Conservation (phyloP, 2,113 vertebrate species). For the Loxodonta africana region DNA sequence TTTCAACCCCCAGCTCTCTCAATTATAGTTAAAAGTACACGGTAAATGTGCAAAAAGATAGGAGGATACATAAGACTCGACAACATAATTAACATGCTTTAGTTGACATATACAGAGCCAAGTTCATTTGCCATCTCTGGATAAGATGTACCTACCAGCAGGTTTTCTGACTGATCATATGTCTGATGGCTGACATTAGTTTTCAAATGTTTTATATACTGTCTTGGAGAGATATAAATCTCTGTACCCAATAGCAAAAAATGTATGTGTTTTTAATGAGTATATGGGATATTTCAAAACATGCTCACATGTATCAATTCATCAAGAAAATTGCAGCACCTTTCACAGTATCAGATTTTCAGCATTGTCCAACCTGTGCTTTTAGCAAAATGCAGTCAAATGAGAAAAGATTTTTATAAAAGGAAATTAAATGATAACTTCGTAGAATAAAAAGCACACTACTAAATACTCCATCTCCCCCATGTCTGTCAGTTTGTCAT, state of each 20-base stretch:
- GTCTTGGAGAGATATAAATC: not conserved
- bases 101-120: too few relatives aligned
- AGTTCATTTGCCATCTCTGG: not conserved
- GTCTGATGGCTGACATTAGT: not conserved
- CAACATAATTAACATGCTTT: not conserved
- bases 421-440: not conserved
- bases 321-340: not conserved
- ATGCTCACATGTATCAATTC: not conserved
- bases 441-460: not conserved
- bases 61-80: not conserved
- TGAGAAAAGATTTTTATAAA: not conserved
- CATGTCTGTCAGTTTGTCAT: too few relatives aligned
- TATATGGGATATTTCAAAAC: not conserved
- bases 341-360: not conserved
- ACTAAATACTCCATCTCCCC: not conserved
- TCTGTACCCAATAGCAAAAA: not conserved
- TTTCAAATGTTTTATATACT: not conserved
- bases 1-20: not conserved
- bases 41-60: not conserved
- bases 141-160: accelerated
- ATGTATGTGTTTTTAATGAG: not conserved
- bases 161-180: not conserved
- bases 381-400: not conserved
- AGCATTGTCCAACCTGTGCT: not conserved
- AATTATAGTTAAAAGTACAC: not conserved